phyloP scores from a whole-genome alignment of 2,113 vertebrate species.

The Forbesichthys agassizii region DNA sequence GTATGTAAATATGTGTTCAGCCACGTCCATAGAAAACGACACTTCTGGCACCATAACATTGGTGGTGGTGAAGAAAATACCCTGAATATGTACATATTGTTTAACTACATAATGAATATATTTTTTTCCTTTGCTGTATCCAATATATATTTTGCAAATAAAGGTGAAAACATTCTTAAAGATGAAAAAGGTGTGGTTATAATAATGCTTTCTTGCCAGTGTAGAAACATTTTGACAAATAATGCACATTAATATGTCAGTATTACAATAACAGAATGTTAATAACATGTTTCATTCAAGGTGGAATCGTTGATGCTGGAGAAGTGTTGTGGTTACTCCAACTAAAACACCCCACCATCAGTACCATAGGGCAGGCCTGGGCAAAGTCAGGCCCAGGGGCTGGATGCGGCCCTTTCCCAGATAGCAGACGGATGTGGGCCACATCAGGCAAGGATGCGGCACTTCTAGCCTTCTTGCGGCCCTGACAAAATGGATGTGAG shows the following conservation, averaged over 20 bases:
- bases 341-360: too few species aligned
- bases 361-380: too few species aligned
- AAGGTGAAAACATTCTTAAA: slow-evolving; percentile 80
- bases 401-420: too few species aligned
- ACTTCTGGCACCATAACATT: slow-evolving; percentile 83
- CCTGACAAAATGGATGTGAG: too few species aligned
- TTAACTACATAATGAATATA: slow-evolving; percentile 73
- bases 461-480: too few species aligned
- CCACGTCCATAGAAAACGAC: slow-evolving; percentile 77
- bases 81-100: slow-evolving; percentile 70
- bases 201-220: background rate
- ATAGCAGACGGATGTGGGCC: too few species aligned
- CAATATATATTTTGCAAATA: slow-evolving; percentile 95
- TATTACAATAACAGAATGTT: too few species aligned
- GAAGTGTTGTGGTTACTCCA: too few species aligned
- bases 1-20: slow-evolving; percentile 90
- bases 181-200: slow-evolving; percentile 16
- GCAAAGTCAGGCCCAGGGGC: too few species aligned
- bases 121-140: slow-evolving; percentile 86
- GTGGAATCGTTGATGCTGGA: too few species aligned
- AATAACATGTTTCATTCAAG: too few species aligned
- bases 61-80: slow-evolving; percentile 59
- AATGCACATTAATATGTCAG: background rate
- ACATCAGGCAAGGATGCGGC: too few species aligned
- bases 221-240: background rate